Evolutionary conservation across 2,888 invertebrate genomes (phyloP), one percentile per base, ranked within the genome.

Genomic region (Sphaerophoria taeniata): DNA sequence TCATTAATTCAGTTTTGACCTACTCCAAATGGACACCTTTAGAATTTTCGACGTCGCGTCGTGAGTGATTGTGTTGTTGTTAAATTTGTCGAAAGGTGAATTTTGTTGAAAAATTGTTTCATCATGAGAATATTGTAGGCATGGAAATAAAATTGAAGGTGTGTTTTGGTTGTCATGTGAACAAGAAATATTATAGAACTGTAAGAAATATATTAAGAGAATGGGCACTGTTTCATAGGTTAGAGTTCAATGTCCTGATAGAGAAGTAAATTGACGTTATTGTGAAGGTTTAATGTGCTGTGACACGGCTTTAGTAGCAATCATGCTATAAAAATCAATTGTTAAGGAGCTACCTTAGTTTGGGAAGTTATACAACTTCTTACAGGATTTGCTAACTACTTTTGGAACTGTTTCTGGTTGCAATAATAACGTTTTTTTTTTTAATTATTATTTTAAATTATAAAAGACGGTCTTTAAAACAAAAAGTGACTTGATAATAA

Each of bases 161-260:
- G 75, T 80, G 83, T 51, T 69, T 9, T 24, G 36, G 84, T 76
- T 72, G 84, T 80, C 80, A 80, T 75, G 84, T 34, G 39, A 79
- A 83, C 74, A 49, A 45, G 33, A 11, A 60, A 43, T 43, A 73
- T 73, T 24, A 24, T 24, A 24, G 24, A 16, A 45, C 65, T 53
- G 6, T 49, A 58, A 58, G 56, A 45, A 63, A 39, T 56, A 31
- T 14, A 4, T 33, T 24, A 24, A 24, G 34, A 43, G 16, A 47
- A 47, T 45, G 14, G 33, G 34, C 1, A n/a, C 24, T n/a, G 24
- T 12, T 39, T 14, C 31, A 36, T 53, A 56, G 72, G 72, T 58
- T 60, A 72, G 49, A 70, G 82, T 79, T 84, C 84, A 84, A 70
- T 39, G 84, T 58, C 58, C 81, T 51, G 9, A 47, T 31, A 69